A percentile compares a stretch with the other conserved stretches of the same genome.
Evolutionary conservation across 1,140 invertebrate genomes (phyloP).

Genomic region (Drosophila setifemur): DNA sequence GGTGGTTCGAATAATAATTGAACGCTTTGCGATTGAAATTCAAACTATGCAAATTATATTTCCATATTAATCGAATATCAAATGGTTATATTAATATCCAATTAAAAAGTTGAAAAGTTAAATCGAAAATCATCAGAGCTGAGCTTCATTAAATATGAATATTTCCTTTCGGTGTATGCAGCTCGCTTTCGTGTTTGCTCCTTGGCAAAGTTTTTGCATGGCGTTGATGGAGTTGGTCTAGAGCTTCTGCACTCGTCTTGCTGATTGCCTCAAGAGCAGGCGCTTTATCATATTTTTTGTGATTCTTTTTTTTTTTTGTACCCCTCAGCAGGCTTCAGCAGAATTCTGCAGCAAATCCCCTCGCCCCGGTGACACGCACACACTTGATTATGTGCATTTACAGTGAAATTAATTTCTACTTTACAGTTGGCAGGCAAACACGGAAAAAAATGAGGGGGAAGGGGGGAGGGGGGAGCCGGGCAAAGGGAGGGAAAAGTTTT

Average conservation of each 20-base stretch:
- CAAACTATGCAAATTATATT: no score
- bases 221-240: constrained; percentile 53
- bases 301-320: no score
- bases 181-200: constrained; percentile 4
- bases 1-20: no score
- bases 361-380: constrained; percentile 29
- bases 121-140: no score
- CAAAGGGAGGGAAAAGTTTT: constrained; percentile 54
- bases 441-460: background rate
- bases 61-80: no score
- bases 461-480: no score
- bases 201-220: constrained; percentile 43
- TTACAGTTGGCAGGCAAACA: constrained; percentile 49
- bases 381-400: constrained; percentile 77
- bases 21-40: no score
- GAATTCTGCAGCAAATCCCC: background rate
- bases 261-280: constrained; percentile 42
- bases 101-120: no score
- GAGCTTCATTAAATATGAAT: no score
- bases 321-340: background rate
- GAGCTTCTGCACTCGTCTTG: constrained; percentile 35
- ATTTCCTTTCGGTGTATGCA: no score
- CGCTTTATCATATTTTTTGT: constrained; percentile 53
- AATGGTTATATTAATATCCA: no score
- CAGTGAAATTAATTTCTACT: constrained; percentile 78